phyloP scores from a whole-genome alignment of 1,140 invertebrate genomes.

The Lycorma delicatula region DNA sequence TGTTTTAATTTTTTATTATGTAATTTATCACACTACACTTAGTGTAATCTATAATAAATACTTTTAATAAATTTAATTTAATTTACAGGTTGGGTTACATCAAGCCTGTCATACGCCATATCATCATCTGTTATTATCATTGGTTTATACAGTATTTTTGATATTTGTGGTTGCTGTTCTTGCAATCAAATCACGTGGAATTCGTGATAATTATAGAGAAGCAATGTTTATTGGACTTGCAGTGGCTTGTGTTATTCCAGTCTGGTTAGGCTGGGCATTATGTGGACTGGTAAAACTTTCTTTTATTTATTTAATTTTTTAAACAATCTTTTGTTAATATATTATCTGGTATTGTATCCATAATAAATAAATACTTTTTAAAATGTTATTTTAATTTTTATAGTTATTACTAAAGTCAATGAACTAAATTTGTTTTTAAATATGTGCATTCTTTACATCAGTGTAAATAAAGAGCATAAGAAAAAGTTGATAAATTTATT shows the following conservation, averaged over 20 bases:
- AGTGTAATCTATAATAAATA: too few relatives aligned
- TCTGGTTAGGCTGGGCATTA: constrained; percentile 76
- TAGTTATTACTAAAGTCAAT: not conserved
- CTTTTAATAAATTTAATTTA: constrained; percentile 1
- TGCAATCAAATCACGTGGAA: constrained; percentile 72
- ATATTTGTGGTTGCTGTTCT: constrained; percentile 75
- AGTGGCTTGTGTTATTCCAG: constrained; percentile 68
- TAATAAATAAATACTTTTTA: not conserved
- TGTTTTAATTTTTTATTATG: too few relatives aligned
- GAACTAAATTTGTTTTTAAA: too few relatives aligned
- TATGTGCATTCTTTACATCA: too few relatives aligned
- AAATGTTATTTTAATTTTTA: too few relatives aligned
- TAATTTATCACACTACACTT: too few relatives aligned
- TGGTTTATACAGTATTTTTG: constrained; percentile 74
- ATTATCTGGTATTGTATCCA: not conserved
- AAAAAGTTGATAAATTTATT: too few relatives aligned
- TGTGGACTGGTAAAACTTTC: constrained; percentile 22
- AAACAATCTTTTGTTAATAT: too few relatives aligned
- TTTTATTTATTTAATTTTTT: too few relatives aligned
- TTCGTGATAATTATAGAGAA: constrained; percentile 88
- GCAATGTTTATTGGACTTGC: constrained; percentile 81
- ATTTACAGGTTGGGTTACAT: constrained; percentile 21
- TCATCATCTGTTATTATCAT: constrained; percentile 61
- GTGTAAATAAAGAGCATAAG: too few relatives aligned
- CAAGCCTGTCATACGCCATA: constrained; percentile 52